Evolutionary conservation across 1,140 invertebrate genomes (phyloP).

Genomic region (Elysia chlorotica): DNA sequence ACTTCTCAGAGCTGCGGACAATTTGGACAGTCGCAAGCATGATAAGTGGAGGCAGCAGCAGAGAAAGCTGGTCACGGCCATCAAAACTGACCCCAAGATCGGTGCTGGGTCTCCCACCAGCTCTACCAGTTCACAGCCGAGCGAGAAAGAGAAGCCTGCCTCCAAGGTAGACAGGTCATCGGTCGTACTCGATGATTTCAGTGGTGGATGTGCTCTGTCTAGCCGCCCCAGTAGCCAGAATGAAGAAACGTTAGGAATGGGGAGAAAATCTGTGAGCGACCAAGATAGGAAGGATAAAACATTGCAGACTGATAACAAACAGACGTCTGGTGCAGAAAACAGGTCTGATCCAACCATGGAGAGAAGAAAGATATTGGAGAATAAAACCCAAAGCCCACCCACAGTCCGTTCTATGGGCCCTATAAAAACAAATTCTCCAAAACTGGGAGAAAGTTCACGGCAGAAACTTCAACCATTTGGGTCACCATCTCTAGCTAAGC

Average conservation of each 20-base stretch:
- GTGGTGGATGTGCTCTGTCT: slow-evolving; percentile 11
- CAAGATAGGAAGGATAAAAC: neutral
- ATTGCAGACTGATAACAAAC: neutral
- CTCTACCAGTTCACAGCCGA: neutral
- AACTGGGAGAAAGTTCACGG: no score
- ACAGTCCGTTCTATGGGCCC: neutral
- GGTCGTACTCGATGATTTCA: slow-evolving; percentile 2
- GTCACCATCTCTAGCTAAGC: no score
- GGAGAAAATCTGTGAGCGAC: neutral
- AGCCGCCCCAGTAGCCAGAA: slow-evolving; percentile 8
- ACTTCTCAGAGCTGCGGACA: no score
- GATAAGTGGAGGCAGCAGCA: slow-evolving; percentile 25
- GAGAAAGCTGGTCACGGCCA: slow-evolving; percentile 30
- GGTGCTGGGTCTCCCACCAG: neutral
- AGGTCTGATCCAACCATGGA: neutral
- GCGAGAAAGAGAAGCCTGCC: neutral
- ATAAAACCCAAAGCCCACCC: neutral
- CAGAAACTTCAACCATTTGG: no score
- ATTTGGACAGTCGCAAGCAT: no score
- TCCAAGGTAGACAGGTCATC: slow-evolving; percentile 1
- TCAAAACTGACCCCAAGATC: slow-evolving; percentile 24
- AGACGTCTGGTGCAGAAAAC: neutral
- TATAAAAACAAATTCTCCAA: neutral
- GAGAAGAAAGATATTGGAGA: neutral
- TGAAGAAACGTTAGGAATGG: neutral